Percentiles rank a stretch among this genome's conserved stretches.
Conservation (phyloP, 2,888 invertebrate species). For the Tenthredo scrophulariae region DNA sequence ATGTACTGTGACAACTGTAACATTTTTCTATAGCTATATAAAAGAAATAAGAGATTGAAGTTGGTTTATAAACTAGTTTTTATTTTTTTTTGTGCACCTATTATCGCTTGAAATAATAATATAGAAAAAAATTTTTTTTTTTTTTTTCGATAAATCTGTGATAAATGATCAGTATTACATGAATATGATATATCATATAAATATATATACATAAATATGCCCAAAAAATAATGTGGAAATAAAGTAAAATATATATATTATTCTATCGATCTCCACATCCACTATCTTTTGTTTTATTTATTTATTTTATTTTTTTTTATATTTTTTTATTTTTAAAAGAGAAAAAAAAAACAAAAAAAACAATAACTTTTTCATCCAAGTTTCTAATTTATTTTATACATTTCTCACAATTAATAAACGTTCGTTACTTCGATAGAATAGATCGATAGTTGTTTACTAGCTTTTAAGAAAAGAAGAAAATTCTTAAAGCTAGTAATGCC, state of each 20-base stretch:
- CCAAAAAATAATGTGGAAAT: conserved; percentile 62
- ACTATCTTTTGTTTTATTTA: conserved; percentile 59
- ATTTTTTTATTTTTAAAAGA: not conserved
- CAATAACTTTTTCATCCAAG: not conserved
- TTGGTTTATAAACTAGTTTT: not conserved
- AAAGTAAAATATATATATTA: conserved; percentile 64
- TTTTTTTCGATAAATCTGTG: conserved; percentile 58
- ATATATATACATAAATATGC: not conserved
- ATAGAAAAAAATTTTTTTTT: not conserved
- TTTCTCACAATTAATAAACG: not conserved
- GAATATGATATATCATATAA: conserved; percentile 61
- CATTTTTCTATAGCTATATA: not conserved
- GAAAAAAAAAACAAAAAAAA: conserved; percentile 24
- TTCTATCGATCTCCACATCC: conserved; percentile 65
- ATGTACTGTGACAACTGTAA: not conserved
- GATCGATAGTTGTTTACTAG: conserved; percentile 26
- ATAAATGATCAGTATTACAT: conserved; percentile 64
- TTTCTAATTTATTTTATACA: not conserved
- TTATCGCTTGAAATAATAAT: conserved; percentile 1
- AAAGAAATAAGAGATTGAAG: not conserved
- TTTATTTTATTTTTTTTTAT: too few relatives aligned
- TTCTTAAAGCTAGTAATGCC: conserved; percentile 12
- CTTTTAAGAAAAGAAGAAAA: not conserved
- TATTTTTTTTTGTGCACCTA: conserved; percentile 2
- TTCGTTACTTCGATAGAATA: not conserved